Base-by-base conservation (phyloP, 53 echinoderm and acorn worm genomes). In the Paelopatides confundens region DNA sequence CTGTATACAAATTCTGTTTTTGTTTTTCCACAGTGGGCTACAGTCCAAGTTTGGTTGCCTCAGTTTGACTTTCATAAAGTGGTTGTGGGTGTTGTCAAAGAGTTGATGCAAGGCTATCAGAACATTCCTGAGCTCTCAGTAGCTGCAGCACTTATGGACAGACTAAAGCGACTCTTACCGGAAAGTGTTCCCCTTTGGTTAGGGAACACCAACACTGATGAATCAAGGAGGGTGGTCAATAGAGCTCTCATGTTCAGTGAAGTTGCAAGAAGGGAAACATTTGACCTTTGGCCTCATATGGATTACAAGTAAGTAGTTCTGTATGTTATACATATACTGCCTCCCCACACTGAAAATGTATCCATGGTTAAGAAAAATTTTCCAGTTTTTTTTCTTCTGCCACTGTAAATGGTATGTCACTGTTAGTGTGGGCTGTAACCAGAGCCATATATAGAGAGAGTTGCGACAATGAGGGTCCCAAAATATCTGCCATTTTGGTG, bases 171-270 rank as follows among this genome's bases (percentile, higher is more conserved):
- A 23, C 86, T 99, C 10, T 89, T 94, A 29, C 94, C 94, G n/a
- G 96, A 96, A 15, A 87, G 85, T n/a, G 85, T 86, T 37, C 69
- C 94, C 28, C 65, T 89, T 26, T 90, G 87, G 49, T 76, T 89
- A 34, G 93, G 89, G 65, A 95, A 93, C 4, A 90, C 88, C 23
- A 91, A 92, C 38, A 87, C 93, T n/a, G 95, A 95, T 48, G 95
- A 95, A 34, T 36, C 77, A 21, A 78, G 77, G 64, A 67, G 89
- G 35, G 71, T 83, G 4, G 82, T 89, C 40, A 83, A 89, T 62
- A 94, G 96, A 71, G 85, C 93, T 24, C 93, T 94, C 81, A 99
- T 99, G 96, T 99, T 96, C 91, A 96, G 96, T 35, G 99, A 99
- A 82, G 96, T 96, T 8, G 94, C 94, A 28, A 88, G 99, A 29